A percentile compares a stretch with the other conserved stretches of the same genome.
phyloP scores from a whole-genome alignment of 1,140 invertebrate genomes.

The Bemisia tabaci region DNA sequence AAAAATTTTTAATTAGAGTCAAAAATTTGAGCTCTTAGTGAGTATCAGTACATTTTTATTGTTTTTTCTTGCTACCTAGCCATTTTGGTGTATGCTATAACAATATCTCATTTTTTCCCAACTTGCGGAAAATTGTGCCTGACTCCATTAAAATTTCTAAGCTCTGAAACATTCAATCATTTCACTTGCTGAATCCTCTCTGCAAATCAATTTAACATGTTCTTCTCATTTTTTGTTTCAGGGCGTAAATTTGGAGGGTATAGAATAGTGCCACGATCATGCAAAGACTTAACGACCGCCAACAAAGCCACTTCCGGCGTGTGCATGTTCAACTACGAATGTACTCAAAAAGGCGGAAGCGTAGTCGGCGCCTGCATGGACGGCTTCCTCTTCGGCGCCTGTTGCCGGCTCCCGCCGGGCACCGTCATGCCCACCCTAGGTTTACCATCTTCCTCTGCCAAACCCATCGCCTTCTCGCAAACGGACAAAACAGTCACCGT shows the following conservation, averaged over 20 bases:
- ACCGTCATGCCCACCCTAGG: conserved; percentile 18
- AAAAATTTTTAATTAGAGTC: too few species aligned
- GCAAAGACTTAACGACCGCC: conserved; percentile 38
- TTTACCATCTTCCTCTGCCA: conserved; percentile 9
- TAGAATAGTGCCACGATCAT: conserved; percentile 62
- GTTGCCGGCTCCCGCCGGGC: conserved; percentile 51
- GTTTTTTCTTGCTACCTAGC: too few species aligned
- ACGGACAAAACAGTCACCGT: background rate
- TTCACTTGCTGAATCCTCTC: too few species aligned
- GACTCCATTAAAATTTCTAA: too few species aligned
- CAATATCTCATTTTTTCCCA: too few species aligned
- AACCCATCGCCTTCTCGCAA: conserved; percentile 9
- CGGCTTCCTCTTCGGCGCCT: conserved; percentile 79
- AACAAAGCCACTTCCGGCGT: conserved; percentile 40
- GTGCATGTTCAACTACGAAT: conserved; percentile 91
- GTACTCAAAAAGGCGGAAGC: conserved; percentile 58
- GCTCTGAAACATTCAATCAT: too few species aligned
- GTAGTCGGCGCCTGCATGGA: conserved; percentile 83
- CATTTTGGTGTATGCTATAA: too few species aligned
- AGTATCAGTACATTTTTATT: too few species aligned
- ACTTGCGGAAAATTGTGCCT: too few species aligned
- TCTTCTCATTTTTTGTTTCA: conserved; percentile 35
- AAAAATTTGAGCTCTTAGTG: too few species aligned
- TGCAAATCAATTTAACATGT: background rate
- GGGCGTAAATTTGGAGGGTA: conserved; percentile 70